Percentiles rank a stretch among this genome's conserved stretches.
phyloP scores from a whole-genome alignment of 1,140 invertebrate genomes.

The Nasonia longicornis region DNA sequence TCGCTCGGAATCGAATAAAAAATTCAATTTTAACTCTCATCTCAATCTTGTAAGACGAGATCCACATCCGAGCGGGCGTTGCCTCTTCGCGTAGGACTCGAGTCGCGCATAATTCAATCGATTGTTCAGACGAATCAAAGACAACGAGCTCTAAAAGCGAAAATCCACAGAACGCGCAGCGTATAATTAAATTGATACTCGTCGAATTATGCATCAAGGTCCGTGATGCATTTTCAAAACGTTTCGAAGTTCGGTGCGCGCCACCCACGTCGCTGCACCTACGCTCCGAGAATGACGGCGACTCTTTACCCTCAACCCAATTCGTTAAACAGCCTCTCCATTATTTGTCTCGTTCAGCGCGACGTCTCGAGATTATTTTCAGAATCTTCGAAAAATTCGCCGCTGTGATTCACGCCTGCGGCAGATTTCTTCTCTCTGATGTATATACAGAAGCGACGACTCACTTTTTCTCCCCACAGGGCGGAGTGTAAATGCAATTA shows the following conservation, averaged over 20 bases:
- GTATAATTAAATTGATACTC: background rate
- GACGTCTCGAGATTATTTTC: too few relatives aligned
- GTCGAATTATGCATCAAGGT: background rate
- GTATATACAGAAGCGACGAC: too few relatives aligned
- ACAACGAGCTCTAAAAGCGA: background rate
- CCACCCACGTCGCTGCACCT: background rate
- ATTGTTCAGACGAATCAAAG: background rate
- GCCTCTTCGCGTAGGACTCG: too few relatives aligned
- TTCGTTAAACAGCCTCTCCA: background rate
- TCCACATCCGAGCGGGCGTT: background rate
- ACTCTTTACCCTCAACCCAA: slow-evolving; percentile 2
- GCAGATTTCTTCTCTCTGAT: too few relatives aligned
- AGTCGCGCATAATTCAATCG: background rate
- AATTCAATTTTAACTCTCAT: background rate
- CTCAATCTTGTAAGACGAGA: background rate
- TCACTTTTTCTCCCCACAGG: background rate
- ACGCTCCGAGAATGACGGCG: background rate
- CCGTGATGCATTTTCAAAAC: too few relatives aligned
- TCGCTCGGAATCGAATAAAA: background rate
- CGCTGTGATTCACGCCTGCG: too few relatives aligned
- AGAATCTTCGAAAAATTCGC: too few relatives aligned
- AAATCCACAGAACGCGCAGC: background rate
- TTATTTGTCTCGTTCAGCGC: background rate
- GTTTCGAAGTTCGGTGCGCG: background rate
- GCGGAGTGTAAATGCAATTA: slow-evolving; percentile 3